Evolutionary conservation across 2,888 invertebrate species (phyloP), one percentile per base, ranked within the genome.

Genomic region (Dicranocentrus wangi): DNA sequence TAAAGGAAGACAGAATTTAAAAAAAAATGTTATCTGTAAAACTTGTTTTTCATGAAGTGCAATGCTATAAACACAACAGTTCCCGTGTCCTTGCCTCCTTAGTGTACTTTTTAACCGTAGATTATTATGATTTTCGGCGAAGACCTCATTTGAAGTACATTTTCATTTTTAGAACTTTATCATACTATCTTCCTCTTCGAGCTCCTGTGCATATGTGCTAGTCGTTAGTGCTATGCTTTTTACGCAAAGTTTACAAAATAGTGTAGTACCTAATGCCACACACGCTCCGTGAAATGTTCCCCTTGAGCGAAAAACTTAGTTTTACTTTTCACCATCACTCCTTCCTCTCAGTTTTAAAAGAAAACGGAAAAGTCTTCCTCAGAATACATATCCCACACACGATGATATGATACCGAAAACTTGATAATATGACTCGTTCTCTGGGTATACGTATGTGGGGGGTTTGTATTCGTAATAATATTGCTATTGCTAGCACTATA

Each of bases 231-330:
- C 63, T 28, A 23, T 43, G 19, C 47, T 32, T 60, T 76, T 53
- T 76, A 61, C 70, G 39, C 39, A 39, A 66, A 51, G 55, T 75
- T n/a, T n/a, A n/a, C n/a, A n/a, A n/a, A n/a, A n/a, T n/a, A n/a
- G n/a, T n/a, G n/a, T n/a, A n/a, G n/a, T n/a, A n/a, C n/a, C n/a
- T 39, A 39, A 39, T 39, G 13, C 39, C 39, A 39, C 39, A 39
- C 39, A 39, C 39, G 13, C 39, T 8, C 39, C 39, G 39, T 72
- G 65, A 53, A 80, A 80, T 80, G 79, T 72, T 71, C 72, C 79
- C 79, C 79, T 68, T 80, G 79, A 80, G 79, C 79, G 68, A 72
- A 72, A 80, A 80, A 79, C 66, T 65, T 71, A 51, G 70, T 21
- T 55, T 65, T 23, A 27, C 19, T 53, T 60, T 68, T 72, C 28